Base-by-base conservation (phyloP, 2,797 vertebrate genomes). In the Pangasius djambal region DNA sequence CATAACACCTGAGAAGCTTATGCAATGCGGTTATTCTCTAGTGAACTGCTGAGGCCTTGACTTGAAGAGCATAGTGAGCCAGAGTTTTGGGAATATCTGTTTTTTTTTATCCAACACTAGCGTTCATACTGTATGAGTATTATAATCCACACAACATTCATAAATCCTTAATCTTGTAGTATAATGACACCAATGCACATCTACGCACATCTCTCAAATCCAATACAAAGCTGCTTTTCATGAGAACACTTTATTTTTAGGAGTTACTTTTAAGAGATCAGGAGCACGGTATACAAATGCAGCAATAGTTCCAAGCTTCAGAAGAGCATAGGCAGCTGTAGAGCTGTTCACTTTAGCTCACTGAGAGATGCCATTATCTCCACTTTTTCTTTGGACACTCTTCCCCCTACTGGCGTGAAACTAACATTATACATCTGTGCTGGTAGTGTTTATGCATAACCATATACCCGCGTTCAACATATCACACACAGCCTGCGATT, bases 331-430 rank as follows among this genome's bases (percentile, higher is more conserved):
- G 63, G 69, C 55, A 75, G 55, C 87, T 87, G 88, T 72, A 86
- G 59, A 86, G 83, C 48, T 81, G 55, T n/a, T 91, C 90, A 89
- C 75, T 87, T 90, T 87, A 89, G 84, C 77, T 87, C 70, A 85
- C 90, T 88, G 89, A 89, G 88, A 89, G 88, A 82, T 89, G 79
- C 86, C 87, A 85, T 89, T 90, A 82, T 88, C 87, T 84, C 70
- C 81, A 89, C 92, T 90, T 93, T 97, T 96, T 94, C 94, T 95
- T 95, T 93, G 96, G 93, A 92, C 94, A 96, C 94, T 97, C 93
- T 94, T 96, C 96, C 96, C 96, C 96, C 96, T 96, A 92, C 96
- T 96, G 96, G 96, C 94, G 92, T 88, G 90, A 95, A 93, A 91
- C 89, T 91, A 95, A 93, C 96, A 94, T 89, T 92, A 93, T 91